Evolutionary conservation across 2,888 invertebrate species (phyloP).

Genomic region (Balanococcus diminutus): DNA sequence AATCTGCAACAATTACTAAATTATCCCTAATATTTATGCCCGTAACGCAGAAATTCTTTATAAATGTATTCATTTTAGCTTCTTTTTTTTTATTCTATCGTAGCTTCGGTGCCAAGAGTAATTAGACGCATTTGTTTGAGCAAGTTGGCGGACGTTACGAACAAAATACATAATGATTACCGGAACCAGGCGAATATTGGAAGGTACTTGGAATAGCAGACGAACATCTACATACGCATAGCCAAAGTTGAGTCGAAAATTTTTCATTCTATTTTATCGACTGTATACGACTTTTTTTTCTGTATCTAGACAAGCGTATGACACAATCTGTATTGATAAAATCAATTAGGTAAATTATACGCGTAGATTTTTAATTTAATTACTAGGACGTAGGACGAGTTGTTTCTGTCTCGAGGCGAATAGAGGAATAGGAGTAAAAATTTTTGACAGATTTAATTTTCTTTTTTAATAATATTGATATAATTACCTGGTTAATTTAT

Average conservation of each 20-base stretch:
- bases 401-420: not conserved
- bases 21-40: constrained; percentile 39
- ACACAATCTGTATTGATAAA: too few species aligned
- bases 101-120: not conserved
- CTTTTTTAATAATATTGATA: not conserved
- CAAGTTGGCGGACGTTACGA: not conserved
- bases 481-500: not conserved
- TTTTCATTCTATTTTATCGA: not conserved
- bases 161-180: constrained; percentile 16
- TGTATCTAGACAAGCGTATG: too few species aligned
- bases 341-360: not conserved
- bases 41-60: not conserved
- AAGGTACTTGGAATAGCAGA: not conserved
- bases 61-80: constrained; percentile 8
- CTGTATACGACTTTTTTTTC: too few species aligned
- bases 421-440: not conserved
- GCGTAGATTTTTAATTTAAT: not conserved
- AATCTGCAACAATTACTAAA: constrained; percentile 47
- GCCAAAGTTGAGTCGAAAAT: too few species aligned
- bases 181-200: not conserved
- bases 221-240: not conserved
- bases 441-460: not conserved
- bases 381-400: not conserved
- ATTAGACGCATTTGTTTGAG: constrained; percentile 35
- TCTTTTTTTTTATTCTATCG: constrained; percentile 27